Evolutionary conservation across 2,113 vertebrate genomes (phyloP), one percentile per base, ranked within the genome.

Genomic region (Casuarius casuarius): DNA sequence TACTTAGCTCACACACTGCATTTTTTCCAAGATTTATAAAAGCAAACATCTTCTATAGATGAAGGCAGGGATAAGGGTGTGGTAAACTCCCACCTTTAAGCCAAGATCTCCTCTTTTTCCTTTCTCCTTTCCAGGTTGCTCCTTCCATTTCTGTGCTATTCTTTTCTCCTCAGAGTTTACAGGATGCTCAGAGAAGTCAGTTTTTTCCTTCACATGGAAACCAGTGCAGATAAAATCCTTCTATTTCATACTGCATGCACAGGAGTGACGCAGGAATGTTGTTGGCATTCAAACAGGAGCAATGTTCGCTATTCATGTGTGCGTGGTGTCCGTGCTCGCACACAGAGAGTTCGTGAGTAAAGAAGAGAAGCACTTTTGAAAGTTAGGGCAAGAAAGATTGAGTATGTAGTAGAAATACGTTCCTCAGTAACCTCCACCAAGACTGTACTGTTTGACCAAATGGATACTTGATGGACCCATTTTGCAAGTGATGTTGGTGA

Each of bases 1-100:
- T 95, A 92, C 75, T 96, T 96, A 93, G 86, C 88, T 94, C 90
- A 63, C 29, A 15, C 84, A 80, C 52, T 67, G 67, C 75, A 71
- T 93, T 96, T 95, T 96, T 97, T 94, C 90, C 40, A 1, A 82
- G 88, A 76, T 96, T 85, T 95, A 88, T 88, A 90, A 96, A 94
- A 97, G 93, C 88, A 96, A 95, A 96, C 94, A 92, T 82, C 67
- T 90, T 92, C 87, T 78, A 77, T 63, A 87, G 78, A 90, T 85
- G 91, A 62, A 85, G 78, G 56, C 87, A 91, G 31, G 31, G 21
- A 73, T 95, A 44, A 90, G 74, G 86, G 68, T 59, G 79, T 78
- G 61, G 88, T 93, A 90, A 84, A 2, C 44, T n/a, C 35, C 86
- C 83, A 88, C 61, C 29, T 76, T 90, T 52, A 67, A 79, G 58